These are phyloP conservation scores for Callyntrura sp. DNA, from an alignment of 2,888 invertebrate species.

Conservation along the genomic window DNA sequence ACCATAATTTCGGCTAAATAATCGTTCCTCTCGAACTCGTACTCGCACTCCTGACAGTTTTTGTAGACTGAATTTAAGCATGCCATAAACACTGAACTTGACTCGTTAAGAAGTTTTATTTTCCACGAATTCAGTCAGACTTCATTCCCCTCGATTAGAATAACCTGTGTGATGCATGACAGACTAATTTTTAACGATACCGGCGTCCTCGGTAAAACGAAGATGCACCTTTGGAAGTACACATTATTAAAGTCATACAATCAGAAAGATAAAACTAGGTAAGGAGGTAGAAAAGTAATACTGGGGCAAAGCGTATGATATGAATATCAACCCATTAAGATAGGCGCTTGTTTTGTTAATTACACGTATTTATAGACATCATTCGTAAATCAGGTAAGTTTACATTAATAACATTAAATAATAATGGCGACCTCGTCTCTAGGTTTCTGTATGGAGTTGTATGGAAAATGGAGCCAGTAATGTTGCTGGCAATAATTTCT, in stretches of 20 bases:
- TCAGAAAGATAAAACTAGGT: too few species aligned
- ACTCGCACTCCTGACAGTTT: not conserved
- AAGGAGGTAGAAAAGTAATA: too few species aligned
- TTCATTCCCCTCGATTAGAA: not conserved
- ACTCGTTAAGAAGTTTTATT: slow-evolving; percentile 14
- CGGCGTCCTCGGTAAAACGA: not conserved
- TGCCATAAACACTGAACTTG: slow-evolving; percentile 10
- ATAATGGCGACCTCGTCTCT: too few species aligned
- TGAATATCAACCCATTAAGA: not conserved
- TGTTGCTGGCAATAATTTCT: not conserved
- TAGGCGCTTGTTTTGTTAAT: slow-evolving; percentile 22
- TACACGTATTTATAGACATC: not conserved
- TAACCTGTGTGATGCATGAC: too few species aligned
- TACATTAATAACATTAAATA: too few species aligned
- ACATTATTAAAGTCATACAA: slow-evolving; percentile 26
- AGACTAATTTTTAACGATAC: not conserved
- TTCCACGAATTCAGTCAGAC: not conserved
- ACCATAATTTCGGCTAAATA: too few species aligned
- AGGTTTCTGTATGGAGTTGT: too few species aligned
- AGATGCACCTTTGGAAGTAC: slow-evolving; percentile 4
- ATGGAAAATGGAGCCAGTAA: slow-evolving; percentile 1
- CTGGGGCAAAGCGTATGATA: not conserved
- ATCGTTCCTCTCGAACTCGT: not conserved
- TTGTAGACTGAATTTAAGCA: not conserved
- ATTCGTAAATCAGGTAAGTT: too few species aligned